phyloP scores from a whole-genome alignment of 1,140 invertebrate genomes.

The Neodiprion pinetum region DNA sequence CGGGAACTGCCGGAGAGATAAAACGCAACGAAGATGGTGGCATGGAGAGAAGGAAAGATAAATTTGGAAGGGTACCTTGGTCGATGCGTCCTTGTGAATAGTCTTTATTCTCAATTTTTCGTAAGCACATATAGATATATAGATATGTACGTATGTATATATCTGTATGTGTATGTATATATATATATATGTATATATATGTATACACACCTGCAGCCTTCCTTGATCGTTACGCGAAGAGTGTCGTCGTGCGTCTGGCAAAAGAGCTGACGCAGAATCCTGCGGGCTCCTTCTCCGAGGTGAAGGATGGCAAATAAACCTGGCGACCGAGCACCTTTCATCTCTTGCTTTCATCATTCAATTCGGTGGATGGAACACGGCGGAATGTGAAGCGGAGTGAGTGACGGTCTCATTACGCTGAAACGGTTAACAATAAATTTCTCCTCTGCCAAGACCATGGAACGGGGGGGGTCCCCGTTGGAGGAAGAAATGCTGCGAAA shows the following conservation, averaged over 20 bases:
- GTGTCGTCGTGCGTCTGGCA: neutral
- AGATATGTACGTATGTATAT: too few species aligned
- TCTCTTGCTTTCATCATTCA: constrained; percentile 1
- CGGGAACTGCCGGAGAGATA: neutral
- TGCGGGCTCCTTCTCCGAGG: neutral
- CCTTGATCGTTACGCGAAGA: neutral
- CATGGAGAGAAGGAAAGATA: neutral
- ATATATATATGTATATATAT: too few species aligned
- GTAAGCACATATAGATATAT: neutral
- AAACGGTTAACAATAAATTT: constrained; percentile 6
- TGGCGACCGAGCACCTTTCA: neutral
- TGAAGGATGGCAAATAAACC: constrained; percentile 5
- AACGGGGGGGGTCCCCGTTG: neutral
- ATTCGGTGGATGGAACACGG: constrained; percentile 1
- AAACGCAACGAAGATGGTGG: neutral
- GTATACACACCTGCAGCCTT: too few species aligned
- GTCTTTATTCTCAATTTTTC: constrained; percentile 2
- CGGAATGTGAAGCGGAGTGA: neutral
- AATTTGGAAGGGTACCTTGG: neutral
- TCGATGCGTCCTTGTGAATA: neutral
- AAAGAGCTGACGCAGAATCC: too few species aligned
- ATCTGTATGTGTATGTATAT: too few species aligned
- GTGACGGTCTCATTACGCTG: constrained; percentile 1
- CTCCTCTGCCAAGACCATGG: neutral
- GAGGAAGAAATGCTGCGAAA: neutral